phyloP scores from a whole-genome alignment of 2,888 invertebrate genomes.

The Bhutanitis thaidina region DNA sequence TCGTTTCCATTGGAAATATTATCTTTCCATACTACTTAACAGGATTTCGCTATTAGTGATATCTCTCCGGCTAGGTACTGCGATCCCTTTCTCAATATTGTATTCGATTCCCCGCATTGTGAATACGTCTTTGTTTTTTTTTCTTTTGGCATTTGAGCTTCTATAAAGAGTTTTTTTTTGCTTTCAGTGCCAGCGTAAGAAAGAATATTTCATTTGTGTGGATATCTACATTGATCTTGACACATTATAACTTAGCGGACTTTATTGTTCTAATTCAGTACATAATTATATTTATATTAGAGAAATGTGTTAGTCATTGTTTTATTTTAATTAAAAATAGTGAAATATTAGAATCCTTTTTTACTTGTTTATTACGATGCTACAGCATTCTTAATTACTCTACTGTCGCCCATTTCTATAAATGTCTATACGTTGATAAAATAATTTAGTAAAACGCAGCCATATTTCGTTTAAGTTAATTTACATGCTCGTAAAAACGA shows the following conservation, averaged over 20 bases:
- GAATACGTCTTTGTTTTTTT: constrained; percentile 6
- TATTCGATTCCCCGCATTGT: constrained; percentile 7
- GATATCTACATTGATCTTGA: constrained; percentile 8
- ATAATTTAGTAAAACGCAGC: no score
- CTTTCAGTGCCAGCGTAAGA: neutral
- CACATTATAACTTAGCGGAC: no score
- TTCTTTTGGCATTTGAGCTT: neutral
- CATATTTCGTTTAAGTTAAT: no score
- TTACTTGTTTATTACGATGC: no score
- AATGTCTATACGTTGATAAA: no score
- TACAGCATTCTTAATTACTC: no score
- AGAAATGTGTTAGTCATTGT: no score
- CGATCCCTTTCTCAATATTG: constrained; percentile 16
- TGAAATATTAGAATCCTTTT: no score
- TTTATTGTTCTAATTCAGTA: no score
- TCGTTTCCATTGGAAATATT: constrained; percentile 14
- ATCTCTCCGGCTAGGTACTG: constrained; percentile 6
- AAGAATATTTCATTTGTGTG: constrained; percentile 6
- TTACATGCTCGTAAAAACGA: no score
- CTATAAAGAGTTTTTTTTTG: neutral
- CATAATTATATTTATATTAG: neutral
- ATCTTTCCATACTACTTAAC: constrained; percentile 18
- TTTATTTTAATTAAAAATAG: no score
- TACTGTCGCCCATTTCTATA: no score
- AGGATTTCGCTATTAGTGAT: constrained; percentile 18